Base-by-base conservation (phyloP, 2,797 vertebrate species). In the Liparis tanakae region DNA sequence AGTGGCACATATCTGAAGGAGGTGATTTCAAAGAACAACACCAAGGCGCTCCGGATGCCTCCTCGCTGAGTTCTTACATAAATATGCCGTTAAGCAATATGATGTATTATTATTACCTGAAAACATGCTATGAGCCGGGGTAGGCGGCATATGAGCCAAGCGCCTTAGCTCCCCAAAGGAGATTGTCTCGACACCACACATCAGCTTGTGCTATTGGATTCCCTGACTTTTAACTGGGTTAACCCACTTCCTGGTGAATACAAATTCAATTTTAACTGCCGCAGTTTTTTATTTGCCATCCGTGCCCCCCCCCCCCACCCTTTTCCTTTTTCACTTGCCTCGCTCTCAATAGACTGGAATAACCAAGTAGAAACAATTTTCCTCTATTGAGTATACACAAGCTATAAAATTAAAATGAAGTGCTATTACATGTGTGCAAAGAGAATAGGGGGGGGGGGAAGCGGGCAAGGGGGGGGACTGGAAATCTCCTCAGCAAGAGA, bases 161-260 rank as follows among this genome's bases (percentile, higher is more conserved):
- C 79, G 85, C 88, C 88, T 90, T 85, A 86, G 87, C 90, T 90
- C 89, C 90, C 91, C 89, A 92, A 90, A 91, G 93, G 93, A 95
- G 94, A 92, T 90, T 87, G 92, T 94, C 92, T 90, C 87, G 85
- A 93, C 92, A 92, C 87, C 87, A 89, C 92, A 89, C 90, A 94
- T 94, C 93, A 90, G 90, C 87, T 88, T 68, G 70, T 84, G 91
- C 94, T 94, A 94, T 94, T 95, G 94, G 94, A 95, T 94, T 94
- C 92, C 89, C 85, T 90, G 92, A 94, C 92, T 94, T 94, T 94
- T 94, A 95, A 95, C 92, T 94, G 92, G 91, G 93, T 94, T 95
- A 94, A 94, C 93, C 93, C 93, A 94, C 94, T 95, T 94, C 92
- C 92, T 90, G 92, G 92, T 94, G 94, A 95, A 95, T 94, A 94